phyloP scores from a whole-genome alignment of 2,888 invertebrate genomes.

The Caenorhabditis angaria region DNA sequence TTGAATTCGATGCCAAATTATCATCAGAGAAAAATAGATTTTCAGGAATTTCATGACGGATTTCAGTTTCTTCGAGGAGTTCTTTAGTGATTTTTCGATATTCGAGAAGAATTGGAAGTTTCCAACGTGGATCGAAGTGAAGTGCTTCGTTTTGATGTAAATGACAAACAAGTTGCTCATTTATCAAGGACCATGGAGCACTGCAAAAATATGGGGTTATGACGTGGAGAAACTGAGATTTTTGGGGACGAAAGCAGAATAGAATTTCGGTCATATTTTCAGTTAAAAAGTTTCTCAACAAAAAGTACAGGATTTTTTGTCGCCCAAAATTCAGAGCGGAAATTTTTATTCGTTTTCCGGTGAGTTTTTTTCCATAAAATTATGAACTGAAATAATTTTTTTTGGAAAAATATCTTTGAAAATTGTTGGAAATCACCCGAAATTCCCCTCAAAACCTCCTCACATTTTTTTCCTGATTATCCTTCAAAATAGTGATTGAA shows the following conservation, averaged over 20 bases:
- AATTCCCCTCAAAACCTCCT: neutral
- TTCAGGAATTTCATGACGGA: conserved; percentile 29
- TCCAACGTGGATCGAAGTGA: conserved; percentile 91
- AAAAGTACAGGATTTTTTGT: neutral
- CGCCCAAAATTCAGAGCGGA: neutral
- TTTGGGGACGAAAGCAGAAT: neutral
- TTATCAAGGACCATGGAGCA: conserved; percentile 39
- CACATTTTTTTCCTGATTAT: conserved; percentile 8
- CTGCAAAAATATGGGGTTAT: conserved; percentile 2
- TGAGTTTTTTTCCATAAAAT: conserved; percentile 13
- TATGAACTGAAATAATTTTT: too few relatives aligned
- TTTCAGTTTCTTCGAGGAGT: conserved; percentile 4
- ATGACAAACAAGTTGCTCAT: conserved; percentile 43
- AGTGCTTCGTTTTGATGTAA: conserved; percentile 82
- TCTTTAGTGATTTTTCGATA: conserved; percentile 75
- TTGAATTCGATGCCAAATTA: conserved; percentile 40
- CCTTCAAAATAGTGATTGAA: conserved; percentile 32
- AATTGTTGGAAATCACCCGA: neutral
- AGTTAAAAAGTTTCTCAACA: neutral
- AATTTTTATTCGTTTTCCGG: conserved; percentile 6
- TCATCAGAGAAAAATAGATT: conserved; percentile 43
- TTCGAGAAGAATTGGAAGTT: conserved; percentile 89
- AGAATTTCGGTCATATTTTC: too few relatives aligned
- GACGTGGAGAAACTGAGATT: neutral
- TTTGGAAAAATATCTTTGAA: neutral